Evolutionary conservation across 2,888 invertebrate genomes (phyloP), one percentile per base, ranked within the genome.

Genomic region (Bhutanitis thaidina): DNA sequence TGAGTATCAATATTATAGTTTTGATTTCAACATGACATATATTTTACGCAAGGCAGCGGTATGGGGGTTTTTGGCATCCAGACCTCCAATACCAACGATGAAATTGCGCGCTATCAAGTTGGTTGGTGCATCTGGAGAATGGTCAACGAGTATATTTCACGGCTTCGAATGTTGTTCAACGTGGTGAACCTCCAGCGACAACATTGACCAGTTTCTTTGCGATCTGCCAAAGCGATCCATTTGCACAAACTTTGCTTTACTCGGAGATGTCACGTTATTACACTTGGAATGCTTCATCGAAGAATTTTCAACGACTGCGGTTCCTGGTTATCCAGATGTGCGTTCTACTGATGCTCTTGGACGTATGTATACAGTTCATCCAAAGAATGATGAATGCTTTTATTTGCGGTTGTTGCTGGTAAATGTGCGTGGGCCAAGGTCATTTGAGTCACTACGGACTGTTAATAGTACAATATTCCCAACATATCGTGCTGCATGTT

Each of bases 341-440:
- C 52, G 49, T 47, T 35, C 20, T 20, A 20, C 20, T 20, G 20
- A 20, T 20, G 20, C 20, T 20, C 20, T 20, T 20, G 20, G 20
- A 3, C 20, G 20, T 20, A 20, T 20, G 20, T 20, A 20, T 20
- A 20, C 20, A 20, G 20, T 20, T 20, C 20, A 20, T 20, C 20
- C 20, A 20, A 20, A 20, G 3, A 20, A 20, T 5, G 20, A 20
- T 20, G 20, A 20, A 20, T 20, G 20, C 5, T 20, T 20, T 5
- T 20, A 20, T 20, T 20, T 20, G 20, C 20, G 20, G 20, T 20
- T 20, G 20, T 37, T 51, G 51, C 32, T 51, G 32, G 45, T 47
- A 35, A 53, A 58, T 56, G 59, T 62, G n/a, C 60, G 54, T 50
- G 59, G 63, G 36, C 59, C 58, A 55, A 61, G 55, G 14, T 61